These are phyloP conservation scores for Habrosyne pyritoides DNA, from an alignment of 2,888 invertebrate species.

Conservation along the genomic window DNA sequence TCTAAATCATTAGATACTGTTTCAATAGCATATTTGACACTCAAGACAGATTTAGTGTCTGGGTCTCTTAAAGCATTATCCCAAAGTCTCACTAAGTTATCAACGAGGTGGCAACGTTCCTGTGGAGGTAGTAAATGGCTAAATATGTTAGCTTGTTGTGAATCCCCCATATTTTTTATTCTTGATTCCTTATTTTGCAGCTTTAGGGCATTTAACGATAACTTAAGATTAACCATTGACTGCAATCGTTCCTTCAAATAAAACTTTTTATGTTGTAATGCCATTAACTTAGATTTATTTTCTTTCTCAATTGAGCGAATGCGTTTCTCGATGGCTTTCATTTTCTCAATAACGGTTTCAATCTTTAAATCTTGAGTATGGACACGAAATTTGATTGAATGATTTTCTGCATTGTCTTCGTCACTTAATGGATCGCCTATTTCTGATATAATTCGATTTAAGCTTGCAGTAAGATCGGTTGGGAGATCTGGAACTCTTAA, in stretches of 20 bases:
- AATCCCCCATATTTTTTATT: conserved; percentile 5
- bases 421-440: conserved; percentile 21
- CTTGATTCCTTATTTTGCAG: conserved; percentile 11
- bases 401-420: neutral
- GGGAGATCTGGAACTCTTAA: conserved; percentile 25
- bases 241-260: conserved; percentile 44
- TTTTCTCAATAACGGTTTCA: conserved; percentile 34
- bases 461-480: conserved; percentile 32
- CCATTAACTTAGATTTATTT: conserved; percentile 33
- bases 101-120: conserved; percentile 41
- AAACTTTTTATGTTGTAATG: conserved; percentile 42
- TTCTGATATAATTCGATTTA: conserved; percentile 37
- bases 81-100: conserved; percentile 41
- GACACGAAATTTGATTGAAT: conserved; percentile 8
- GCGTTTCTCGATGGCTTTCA: conserved; percentile 35
- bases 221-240: conserved; percentile 41
- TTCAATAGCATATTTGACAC: conserved; percentile 35
- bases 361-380: conserved; percentile 32
- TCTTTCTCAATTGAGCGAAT: conserved; percentile 29
- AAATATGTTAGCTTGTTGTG: conserved; percentile 30
- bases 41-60: conserved; percentile 37
- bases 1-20: conserved; percentile 38
- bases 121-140: conserved; percentile 41
- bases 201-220: conserved; percentile 29
- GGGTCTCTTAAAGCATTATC: conserved; percentile 24